Evolutionary conservation across 2,797 vertebrate genomes (phyloP).

Genomic region (Podarcis lilfordi): DNA sequence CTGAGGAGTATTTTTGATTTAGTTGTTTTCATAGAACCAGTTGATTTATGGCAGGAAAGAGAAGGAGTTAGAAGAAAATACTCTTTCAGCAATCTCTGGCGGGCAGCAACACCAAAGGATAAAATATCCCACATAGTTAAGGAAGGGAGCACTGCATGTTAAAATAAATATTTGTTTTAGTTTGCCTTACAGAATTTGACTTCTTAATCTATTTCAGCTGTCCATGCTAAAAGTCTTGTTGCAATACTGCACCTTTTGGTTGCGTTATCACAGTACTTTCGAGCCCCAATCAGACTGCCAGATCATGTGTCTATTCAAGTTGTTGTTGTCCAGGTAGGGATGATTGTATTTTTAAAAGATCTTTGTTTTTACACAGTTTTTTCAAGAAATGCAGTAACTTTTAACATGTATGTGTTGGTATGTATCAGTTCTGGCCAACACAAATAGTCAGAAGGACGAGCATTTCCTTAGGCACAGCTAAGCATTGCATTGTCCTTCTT

Average conservation of each 20-base stretch:
- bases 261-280: conserved; percentile 94
- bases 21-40: not conserved
- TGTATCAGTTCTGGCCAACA: conserved; percentile 25
- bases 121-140: conserved; percentile 1
- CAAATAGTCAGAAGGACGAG: conserved; percentile 31
- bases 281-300: conserved; percentile 94
- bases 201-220: conserved; percentile 81
- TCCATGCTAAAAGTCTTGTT: conserved; percentile 96
- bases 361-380: not conserved
- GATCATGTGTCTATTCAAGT: conserved; percentile 98
- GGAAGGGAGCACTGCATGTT: conserved; percentile 12
- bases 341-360: not conserved
- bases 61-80: conserved; percentile 7
- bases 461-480: conserved; percentile 58
- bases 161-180: conserved; percentile 29
- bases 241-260: conserved; percentile 97
- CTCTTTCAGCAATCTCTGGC: conserved; percentile 18
- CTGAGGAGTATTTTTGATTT: not conserved
- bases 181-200: conserved; percentile 50
- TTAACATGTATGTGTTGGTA: not conserved
- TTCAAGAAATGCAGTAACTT: not conserved
- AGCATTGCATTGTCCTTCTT: conserved; percentile 48
- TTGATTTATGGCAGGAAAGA: conserved; percentile 29
- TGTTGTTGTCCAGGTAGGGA: conserved; percentile 94
- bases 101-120: conserved; percentile 24